Evolutionary conservation across 2,797 vertebrate species (phyloP), one percentile per base, ranked within the genome.

Genomic region (Lerista edwardsae): DNA sequence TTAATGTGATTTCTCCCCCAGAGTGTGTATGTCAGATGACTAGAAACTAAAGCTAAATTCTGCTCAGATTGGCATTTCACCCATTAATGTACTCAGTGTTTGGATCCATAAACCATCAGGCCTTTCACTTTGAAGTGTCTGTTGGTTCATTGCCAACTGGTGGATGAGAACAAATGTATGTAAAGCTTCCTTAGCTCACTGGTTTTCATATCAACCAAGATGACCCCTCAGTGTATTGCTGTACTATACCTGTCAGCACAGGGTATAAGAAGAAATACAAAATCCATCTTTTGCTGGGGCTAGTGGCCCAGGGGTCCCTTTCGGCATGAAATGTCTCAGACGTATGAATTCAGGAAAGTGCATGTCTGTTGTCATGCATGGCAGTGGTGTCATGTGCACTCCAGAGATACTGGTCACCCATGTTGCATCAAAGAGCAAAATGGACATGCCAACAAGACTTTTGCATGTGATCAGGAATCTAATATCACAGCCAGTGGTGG

Each of bases 131-230:
- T 79, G 71, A 80, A 44, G 77, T 67, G 47, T 67, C 71, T 75
- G 39, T 47, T 75, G 47, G 69, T 39, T 73, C 61, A 19, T 36
- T 74, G 72, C 27, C 69, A 79, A 71, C 77, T 62, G 15, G 34
- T 55, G 29, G 61, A 75, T 59, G 69, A 44, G 23, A 74, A 68
- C 71, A 79, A 74, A 29, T 62, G 57, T 67, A 80, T 29, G 61
- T 21, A 80, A 59, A 80, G 61, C 41, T 65, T 57, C 19, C 67
- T 85, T 67, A 31, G 47, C 29, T 75, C 71, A 27, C 31, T 80
- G 61, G 71, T 67, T 85, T 85, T 74, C 47, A 41, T 85, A 57
- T 31, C 59, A 80, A n/a, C 57, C 41, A 75, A 47, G 62, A 34
- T 80, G 61, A 85, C 75, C 21, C 39, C 62, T 41, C 62, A n/a